These are phyloP conservation scores for Atta colombica DNA, from an alignment of 1,140 invertebrate species.

Conservation along the genomic window DNA sequence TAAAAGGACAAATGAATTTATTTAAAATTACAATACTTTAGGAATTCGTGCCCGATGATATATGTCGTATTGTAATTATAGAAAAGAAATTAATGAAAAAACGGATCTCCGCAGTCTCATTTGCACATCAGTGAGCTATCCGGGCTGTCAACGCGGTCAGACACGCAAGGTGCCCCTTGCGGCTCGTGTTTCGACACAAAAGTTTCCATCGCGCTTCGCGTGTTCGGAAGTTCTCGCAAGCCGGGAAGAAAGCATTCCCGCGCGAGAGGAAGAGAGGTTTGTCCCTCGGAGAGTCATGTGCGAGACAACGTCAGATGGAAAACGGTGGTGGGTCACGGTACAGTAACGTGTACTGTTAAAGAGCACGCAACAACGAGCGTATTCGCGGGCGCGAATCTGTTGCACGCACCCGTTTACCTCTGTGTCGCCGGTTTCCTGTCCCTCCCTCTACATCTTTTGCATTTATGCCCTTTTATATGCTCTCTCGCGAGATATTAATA, in stretches of 20 bases:
- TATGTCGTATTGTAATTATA: not conserved
- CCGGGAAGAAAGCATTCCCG: conserved; percentile 39
- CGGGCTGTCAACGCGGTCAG: conserved; percentile 20
- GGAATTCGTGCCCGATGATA: not conserved
- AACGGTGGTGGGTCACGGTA: conserved; percentile 79
- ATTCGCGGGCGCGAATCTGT: conserved; percentile 70
- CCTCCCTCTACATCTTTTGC: not conserved
- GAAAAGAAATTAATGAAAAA: conserved; percentile 15
- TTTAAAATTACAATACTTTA: not conserved
- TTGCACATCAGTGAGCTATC: conserved; percentile 15
- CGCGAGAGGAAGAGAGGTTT: conserved; percentile 32
- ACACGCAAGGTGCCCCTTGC: not conserved
- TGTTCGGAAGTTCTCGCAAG: conserved; percentile 26
- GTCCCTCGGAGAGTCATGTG: conserved; percentile 33
- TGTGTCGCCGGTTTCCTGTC: not conserved
- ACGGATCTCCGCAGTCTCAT: not conserved
- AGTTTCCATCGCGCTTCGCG: conserved; percentile 7
- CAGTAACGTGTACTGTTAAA: conserved; percentile 83
- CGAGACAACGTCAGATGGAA: conserved; percentile 77
- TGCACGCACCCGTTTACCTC: conserved; percentile 62
- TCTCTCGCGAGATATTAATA: conserved; percentile 72
- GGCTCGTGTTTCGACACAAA: not conserved
- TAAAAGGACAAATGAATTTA: not conserved
- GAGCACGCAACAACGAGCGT: conserved; percentile 54
- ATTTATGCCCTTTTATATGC: conserved; percentile 53